These are phyloP conservation scores for Penaeus japonicus DNA, from an alignment of 1,140 invertebrate genomes.

Conservation along the genomic window DNA sequence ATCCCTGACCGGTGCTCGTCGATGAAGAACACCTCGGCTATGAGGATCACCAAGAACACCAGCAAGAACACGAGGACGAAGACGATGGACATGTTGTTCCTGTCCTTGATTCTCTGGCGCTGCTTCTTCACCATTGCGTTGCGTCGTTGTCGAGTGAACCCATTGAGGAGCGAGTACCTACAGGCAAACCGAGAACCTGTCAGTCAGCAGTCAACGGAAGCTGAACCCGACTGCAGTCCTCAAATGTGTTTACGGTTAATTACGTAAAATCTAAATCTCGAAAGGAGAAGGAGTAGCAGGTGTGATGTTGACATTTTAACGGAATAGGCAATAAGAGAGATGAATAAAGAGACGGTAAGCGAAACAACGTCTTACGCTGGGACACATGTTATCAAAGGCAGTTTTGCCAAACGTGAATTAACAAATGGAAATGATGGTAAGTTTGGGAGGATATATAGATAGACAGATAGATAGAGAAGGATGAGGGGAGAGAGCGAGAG, in stretches of 20 bases:
- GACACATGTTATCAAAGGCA: too few species aligned
- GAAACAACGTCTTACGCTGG: too few species aligned
- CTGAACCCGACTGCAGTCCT: not conserved
- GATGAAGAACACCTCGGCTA: conserved; percentile 82
- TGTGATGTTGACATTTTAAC: too few species aligned
- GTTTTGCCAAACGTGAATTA: too few species aligned
- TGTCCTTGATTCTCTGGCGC: conserved; percentile 64
- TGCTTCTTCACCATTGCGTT: conserved; percentile 54
- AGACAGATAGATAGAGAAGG: too few species aligned
- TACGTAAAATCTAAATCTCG: too few species aligned
- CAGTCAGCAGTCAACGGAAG: not conserved
- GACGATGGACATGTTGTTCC: conserved; percentile 85
- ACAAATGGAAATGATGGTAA: too few species aligned
- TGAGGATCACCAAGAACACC: conserved; percentile 83
- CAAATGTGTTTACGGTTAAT: not conserved
- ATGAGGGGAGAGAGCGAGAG: too few species aligned
- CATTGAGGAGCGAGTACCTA: conserved; percentile 58
- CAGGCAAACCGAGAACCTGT: not conserved
- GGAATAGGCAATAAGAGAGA: too few species aligned
- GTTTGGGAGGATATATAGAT: too few species aligned
- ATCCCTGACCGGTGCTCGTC: conserved; percentile 65
- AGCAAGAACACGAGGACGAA: conserved; percentile 88
- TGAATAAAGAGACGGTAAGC: too few species aligned
- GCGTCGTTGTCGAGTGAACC: conserved; percentile 52
- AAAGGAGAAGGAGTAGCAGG: too few species aligned